Conservation (phyloP, 2,797 vertebrate genomes). For the Graptemys geographica region DNA sequence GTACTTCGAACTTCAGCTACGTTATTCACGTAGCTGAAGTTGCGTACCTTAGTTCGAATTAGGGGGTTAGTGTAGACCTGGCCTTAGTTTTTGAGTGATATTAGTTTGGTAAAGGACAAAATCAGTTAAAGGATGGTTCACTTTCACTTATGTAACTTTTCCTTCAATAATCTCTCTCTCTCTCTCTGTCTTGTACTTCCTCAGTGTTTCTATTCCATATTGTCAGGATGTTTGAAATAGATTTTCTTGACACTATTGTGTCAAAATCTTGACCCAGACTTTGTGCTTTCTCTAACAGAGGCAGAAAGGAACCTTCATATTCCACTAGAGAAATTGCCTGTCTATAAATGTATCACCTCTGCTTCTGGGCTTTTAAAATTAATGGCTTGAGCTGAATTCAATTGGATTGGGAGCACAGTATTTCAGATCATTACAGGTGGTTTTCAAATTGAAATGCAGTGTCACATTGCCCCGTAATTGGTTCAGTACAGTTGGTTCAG, state of each 20-base stretch:
- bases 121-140: not conserved
- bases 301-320: slow-evolving; percentile 7
- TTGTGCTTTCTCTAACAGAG: not conserved
- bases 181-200: not conserved
- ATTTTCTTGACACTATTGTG: not conserved
- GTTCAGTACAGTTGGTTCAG: not conserved
- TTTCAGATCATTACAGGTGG: slow-evolving; percentile 56
- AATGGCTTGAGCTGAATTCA: slow-evolving; percentile 35
- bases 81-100: not conserved
- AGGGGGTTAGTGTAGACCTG: too few species aligned
- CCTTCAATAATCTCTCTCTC: not conserved
- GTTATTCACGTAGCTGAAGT: too few species aligned
- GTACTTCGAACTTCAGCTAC: too few species aligned
- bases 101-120: not conserved
- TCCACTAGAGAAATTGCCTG: slow-evolving; percentile 14
- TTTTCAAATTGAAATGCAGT: slow-evolving; percentile 61
- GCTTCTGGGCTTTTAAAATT: slow-evolving; percentile 22
- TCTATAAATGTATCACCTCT: slow-evolving; percentile 1
- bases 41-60: too few species aligned
- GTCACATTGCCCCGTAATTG: slow-evolving; percentile 8
- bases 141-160: not conserved
- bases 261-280: not conserved
- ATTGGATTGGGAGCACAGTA: slow-evolving; percentile 36
- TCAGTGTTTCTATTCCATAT: not conserved
- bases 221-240: not conserved